These are phyloP conservation scores for Tupaia tana DNA, from an alignment of 2,113 vertebrate genomes.

Conservation along the genomic window DNA sequence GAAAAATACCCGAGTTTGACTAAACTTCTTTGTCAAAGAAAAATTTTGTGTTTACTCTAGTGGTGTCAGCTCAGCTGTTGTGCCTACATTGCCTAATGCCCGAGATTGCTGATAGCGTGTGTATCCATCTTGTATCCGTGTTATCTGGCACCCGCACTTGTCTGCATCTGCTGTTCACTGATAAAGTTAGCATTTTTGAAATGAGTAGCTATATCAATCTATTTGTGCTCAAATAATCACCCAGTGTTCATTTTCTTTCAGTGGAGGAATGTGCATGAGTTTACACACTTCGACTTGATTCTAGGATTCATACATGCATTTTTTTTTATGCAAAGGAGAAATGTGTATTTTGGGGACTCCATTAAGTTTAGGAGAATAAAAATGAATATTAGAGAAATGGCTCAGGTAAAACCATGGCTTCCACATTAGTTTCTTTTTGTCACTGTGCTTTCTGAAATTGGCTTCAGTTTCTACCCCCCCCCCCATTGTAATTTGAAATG, in stretches of 20 bases:
- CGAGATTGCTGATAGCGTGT: constrained; percentile 51
- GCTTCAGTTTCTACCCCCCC: constrained; percentile 67
- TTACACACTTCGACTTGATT: constrained; percentile 54
- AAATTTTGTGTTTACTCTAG: constrained; percentile 24
- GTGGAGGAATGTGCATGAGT: constrained; percentile 72
- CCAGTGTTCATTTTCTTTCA: constrained; percentile 83
- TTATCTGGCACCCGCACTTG: constrained; percentile 58
- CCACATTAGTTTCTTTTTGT: constrained; percentile 54
- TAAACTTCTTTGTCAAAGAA: background rate
- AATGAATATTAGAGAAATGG: constrained; percentile 71
- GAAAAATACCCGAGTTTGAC: background rate
- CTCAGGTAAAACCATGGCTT: constrained; percentile 56
- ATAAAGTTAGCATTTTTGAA: constrained; percentile 83
- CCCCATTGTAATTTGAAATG: constrained; percentile 67
- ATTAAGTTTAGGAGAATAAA: constrained; percentile 56
- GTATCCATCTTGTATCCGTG: constrained; percentile 59
- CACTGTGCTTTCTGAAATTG: constrained; percentile 64
- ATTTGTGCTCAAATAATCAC: constrained; percentile 80
- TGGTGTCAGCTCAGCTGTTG: background rate
- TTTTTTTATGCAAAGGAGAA: constrained; percentile 69
- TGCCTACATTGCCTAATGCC: constrained; percentile 24
- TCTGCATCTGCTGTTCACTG: constrained; percentile 76
- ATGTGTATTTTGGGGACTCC: background rate
- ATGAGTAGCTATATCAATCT: constrained; percentile 78
- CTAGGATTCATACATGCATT: constrained; percentile 74